A percentile compares a stretch with the other conserved stretches of the same genome.
Conservation (phyloP, 1,140 invertebrate genomes). For the Drosophila asahinai region DNA sequence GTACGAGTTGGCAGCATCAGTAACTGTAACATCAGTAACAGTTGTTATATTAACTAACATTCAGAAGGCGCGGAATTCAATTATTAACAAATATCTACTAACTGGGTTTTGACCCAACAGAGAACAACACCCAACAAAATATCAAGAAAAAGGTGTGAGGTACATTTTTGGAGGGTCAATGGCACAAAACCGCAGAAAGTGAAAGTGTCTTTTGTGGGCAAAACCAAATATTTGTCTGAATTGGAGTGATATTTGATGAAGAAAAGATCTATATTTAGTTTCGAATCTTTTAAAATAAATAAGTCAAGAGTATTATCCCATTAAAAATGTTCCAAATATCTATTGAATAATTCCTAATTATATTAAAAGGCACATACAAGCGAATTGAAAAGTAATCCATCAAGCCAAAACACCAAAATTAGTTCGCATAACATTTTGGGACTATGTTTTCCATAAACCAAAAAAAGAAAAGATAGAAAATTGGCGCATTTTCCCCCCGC, state of each 20-base stretch:
- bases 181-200: constrained; percentile 37
- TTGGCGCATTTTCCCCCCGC: constrained; percentile 6
- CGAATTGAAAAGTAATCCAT: not conserved
- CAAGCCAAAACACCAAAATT: constrained; percentile 15
- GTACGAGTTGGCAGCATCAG: no score
- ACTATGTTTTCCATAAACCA: not conserved
- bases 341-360: not conserved
- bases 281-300: not conserved
- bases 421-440: constrained; percentile 19
- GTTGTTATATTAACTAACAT: no score
- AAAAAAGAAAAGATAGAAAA: not conserved
- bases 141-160: constrained; percentile 3
- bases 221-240: constrained; percentile 23
- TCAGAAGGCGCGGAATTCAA: no score
- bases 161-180: constrained; percentile 24
- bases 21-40: no score
- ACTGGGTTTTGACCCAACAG: no score
- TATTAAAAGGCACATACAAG: not conserved
- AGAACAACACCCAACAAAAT: not conserved
- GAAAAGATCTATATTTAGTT: not conserved
- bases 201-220: constrained; percentile 32
- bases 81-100: no score
- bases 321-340: not conserved
- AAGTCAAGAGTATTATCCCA: no score
- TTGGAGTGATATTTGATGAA: constrained; percentile 12